Conservation (phyloP, 1,140 invertebrate genomes). For the Pogonognathellus flavescens region DNA sequence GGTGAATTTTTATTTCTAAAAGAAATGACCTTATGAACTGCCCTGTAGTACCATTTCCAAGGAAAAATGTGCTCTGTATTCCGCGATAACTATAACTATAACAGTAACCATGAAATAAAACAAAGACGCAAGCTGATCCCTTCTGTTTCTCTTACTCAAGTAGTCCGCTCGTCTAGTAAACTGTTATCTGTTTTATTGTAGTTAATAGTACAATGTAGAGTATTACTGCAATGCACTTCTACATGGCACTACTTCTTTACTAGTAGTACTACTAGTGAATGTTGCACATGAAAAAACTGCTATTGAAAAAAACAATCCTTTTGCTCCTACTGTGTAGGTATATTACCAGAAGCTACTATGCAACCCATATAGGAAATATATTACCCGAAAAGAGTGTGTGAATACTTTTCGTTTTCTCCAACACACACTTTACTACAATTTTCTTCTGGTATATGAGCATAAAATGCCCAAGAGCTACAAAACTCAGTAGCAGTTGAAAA, state of each 20-base stretch:
- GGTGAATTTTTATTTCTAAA: conserved; percentile 20
- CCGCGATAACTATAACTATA: conserved; percentile 46
- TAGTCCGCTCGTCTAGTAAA: conserved; percentile 18
- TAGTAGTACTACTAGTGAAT: neutral
- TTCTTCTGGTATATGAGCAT: no score
- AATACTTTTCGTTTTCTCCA: no score
- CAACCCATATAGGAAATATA: no score
- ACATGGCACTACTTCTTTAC: neutral
- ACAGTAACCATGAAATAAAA: conserved; percentile 49
- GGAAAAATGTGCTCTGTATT: conserved; percentile 47
- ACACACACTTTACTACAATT: no score
- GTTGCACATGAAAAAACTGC: neutral
- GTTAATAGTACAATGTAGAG: neutral
- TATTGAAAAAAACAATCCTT: conserved; percentile 5
- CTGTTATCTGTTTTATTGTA: conserved; percentile 28
- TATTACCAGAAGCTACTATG: no score
- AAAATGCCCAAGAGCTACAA: neutral
- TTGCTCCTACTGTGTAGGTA: neutral
- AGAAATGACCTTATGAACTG: conserved; percentile 35
- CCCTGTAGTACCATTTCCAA: conserved; percentile 18
- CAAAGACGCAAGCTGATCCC: conserved; percentile 40
- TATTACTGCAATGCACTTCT: conserved; percentile 7
- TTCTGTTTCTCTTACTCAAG: conserved; percentile 20
- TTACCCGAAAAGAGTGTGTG: no score
- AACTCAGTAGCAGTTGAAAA: neutral